Percentiles rank a stretch among this genome's conserved stretches.
These are phyloP conservation scores for Rosalia funebris DNA, from an alignment of 2,888 invertebrate species.

Conservation along the genomic window DNA sequence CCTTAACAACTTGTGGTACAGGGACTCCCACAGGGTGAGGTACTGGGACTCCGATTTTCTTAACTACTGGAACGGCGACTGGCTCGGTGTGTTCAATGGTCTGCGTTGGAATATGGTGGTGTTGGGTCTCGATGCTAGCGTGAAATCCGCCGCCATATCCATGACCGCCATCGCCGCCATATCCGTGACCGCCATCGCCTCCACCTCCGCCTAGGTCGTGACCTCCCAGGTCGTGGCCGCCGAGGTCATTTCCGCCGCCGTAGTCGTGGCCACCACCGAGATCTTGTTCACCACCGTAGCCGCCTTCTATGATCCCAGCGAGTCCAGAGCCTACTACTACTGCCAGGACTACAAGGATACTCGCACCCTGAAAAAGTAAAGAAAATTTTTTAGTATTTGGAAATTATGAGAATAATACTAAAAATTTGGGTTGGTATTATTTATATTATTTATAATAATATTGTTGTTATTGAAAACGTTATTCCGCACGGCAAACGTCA, in stretches of 20 bases:
- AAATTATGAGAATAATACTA: no score
- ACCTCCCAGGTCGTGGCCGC: slow-evolving; percentile 29
- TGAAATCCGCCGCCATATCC: slow-evolving; percentile 64
- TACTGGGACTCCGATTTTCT: slow-evolving; percentile 78
- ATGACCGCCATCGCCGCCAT: slow-evolving; percentile 58
- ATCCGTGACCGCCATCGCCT: slow-evolving; percentile 65
- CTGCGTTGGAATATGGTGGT: slow-evolving; percentile 67
- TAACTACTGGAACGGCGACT: slow-evolving; percentile 75
- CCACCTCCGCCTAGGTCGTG: slow-evolving; percentile 47
- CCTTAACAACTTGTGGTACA: slow-evolving; percentile 75
- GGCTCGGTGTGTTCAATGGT: slow-evolving; percentile 77
- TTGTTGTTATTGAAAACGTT: no score
- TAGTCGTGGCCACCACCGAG: slow-evolving; percentile 45
- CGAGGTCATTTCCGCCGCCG: slow-evolving; percentile 38
- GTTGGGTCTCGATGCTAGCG: slow-evolving; percentile 63
- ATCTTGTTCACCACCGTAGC: slow-evolving; percentile 39
- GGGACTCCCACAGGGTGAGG: slow-evolving; percentile 79
- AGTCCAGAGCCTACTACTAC: slow-evolving; percentile 48
- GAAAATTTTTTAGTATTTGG: no score
- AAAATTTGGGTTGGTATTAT: no score
- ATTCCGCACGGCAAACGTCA: slow-evolving; percentile 9
- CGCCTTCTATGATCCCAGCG: slow-evolving; percentile 54
- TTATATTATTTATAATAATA: no score
- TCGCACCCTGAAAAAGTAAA: slow-evolving; percentile 46
- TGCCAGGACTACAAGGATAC: slow-evolving; percentile 51